A percentile compares a stretch with the other conserved stretches of the same genome.
These are phyloP conservation scores for Boloria selene DNA, from an alignment of 2,888 invertebrate genomes.

Conservation along the genomic window DNA sequence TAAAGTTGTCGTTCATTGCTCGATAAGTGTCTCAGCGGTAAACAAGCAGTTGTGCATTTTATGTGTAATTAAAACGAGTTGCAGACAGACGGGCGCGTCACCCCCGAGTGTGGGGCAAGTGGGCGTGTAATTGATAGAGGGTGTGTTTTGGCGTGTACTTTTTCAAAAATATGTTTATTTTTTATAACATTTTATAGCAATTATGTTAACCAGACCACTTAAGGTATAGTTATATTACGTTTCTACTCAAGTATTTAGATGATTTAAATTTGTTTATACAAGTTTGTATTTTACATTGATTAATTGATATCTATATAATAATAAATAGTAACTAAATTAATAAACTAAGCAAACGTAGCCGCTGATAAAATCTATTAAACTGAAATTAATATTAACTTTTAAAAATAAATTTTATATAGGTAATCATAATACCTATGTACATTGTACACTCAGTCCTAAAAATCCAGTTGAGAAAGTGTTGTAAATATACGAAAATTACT, in stretches of 20 bases:
- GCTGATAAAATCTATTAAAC: too few relatives aligned
- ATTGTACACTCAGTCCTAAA: too few relatives aligned
- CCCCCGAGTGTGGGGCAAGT: slow-evolving; percentile 23
- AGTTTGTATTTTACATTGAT: background rate
- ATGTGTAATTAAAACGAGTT: slow-evolving; percentile 68
- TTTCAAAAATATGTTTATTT: slow-evolving; percentile 6
- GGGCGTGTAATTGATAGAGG: slow-evolving; percentile 31
- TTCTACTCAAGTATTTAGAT: background rate
- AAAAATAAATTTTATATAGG: too few relatives aligned
- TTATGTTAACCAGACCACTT: slow-evolving; percentile 13
- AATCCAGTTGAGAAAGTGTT: too few relatives aligned
- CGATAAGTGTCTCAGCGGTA: slow-evolving; percentile 57
- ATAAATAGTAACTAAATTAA: too few relatives aligned
- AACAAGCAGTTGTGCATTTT: slow-evolving; percentile 68
- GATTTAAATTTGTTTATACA: background rate
- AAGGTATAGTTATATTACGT: slow-evolving; percentile 1
- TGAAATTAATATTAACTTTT: too few relatives aligned
- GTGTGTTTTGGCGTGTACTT: slow-evolving; percentile 25
- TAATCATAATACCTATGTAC: too few relatives aligned
- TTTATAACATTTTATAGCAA: slow-evolving; percentile 8
- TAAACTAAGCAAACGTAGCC: too few relatives aligned
- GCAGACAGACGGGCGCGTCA: slow-evolving; percentile 33
- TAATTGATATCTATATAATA: background rate
- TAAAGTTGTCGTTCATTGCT: slow-evolving; percentile 63
- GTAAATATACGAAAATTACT: too few relatives aligned